These are phyloP conservation scores for Lophotis ruficrista DNA, from an alignment of 2,113 vertebrate genomes.

Conservation along the genomic window DNA sequence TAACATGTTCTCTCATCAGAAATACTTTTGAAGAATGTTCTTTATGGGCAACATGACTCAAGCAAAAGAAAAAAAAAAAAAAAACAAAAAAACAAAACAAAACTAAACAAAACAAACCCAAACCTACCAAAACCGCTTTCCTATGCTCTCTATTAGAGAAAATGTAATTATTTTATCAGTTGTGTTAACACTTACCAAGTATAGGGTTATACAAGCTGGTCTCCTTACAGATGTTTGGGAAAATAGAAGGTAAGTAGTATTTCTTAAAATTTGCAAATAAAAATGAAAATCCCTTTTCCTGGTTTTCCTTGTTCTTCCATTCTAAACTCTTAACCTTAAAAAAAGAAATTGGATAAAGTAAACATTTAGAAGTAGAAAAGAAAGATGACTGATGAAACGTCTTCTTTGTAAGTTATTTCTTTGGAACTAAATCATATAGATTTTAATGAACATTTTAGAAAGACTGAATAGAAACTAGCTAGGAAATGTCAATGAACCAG, in stretches of 20 bases:
- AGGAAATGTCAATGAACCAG: background rate
- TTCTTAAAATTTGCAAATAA: conserved; percentile 98
- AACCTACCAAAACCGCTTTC: background rate
- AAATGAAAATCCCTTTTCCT: conserved; percentile 97
- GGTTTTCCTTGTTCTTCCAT: conserved; percentile 98
- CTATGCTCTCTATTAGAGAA: background rate
- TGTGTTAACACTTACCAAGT: conserved; percentile 83
- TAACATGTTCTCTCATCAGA: background rate
- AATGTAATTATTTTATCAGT: background rate
- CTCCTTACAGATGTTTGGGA: conserved; percentile 96
- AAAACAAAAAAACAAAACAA: no score
- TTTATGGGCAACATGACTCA: background rate
- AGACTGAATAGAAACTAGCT: background rate
- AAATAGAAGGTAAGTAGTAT: conserved; percentile 98
- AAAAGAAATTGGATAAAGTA: background rate
- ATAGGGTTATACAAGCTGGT: conserved; percentile 94
- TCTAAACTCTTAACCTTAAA: conserved; percentile 95
- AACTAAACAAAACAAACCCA: no score
- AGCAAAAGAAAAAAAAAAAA: background rate
- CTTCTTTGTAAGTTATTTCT: background rate
- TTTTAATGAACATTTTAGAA: background rate
- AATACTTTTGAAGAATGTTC: background rate
- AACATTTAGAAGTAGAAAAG: background rate
- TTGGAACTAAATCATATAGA: background rate
- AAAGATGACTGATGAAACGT: background rate